Conservation (phyloP, 2,888 invertebrate genomes). For the Adelphocoris suturalis region DNA sequence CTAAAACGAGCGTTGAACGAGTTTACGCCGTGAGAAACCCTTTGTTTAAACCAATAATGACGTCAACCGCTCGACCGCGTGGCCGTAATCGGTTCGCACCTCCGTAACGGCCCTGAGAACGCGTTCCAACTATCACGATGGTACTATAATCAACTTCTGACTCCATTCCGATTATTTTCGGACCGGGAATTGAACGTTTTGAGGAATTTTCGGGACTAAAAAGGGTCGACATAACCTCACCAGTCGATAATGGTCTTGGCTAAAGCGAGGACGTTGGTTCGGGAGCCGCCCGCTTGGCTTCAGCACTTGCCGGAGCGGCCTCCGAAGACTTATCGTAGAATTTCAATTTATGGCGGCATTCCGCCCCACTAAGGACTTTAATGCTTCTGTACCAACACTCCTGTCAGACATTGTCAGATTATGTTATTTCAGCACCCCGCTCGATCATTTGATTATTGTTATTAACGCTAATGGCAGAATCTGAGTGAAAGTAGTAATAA, state of each 20-base stretch:
- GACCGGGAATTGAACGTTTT: neutral
- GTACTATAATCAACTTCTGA: neutral
- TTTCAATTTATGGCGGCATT: constrained; percentile 57
- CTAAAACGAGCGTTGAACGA: neutral
- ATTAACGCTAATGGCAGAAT: too few relatives aligned
- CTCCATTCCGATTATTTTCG: neutral
- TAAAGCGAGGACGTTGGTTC: neutral
- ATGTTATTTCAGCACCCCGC: too few relatives aligned
- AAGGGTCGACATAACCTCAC: constrained; percentile 5
- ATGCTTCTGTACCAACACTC: neutral
- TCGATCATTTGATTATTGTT: too few relatives aligned
- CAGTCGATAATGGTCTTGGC: neutral
- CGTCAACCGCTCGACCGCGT: neutral
- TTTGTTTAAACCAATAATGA: neutral
- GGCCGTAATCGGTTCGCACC: constrained; percentile 13
- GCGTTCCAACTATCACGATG: neutral
- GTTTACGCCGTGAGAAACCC: neutral
- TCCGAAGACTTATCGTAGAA: neutral
- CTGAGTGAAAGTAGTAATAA: too few relatives aligned
- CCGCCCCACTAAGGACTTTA: constrained; percentile 40
- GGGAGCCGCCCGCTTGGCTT: constrained; percentile 50
- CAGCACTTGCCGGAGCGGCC: constrained; percentile 68
- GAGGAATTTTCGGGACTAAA: neutral
- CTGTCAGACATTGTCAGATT: neutral
- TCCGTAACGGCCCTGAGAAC: constrained; percentile 1